Evolutionary conservation across 2,113 vertebrate species (phyloP).

Genomic region (Ictalurus furcatus): DNA sequence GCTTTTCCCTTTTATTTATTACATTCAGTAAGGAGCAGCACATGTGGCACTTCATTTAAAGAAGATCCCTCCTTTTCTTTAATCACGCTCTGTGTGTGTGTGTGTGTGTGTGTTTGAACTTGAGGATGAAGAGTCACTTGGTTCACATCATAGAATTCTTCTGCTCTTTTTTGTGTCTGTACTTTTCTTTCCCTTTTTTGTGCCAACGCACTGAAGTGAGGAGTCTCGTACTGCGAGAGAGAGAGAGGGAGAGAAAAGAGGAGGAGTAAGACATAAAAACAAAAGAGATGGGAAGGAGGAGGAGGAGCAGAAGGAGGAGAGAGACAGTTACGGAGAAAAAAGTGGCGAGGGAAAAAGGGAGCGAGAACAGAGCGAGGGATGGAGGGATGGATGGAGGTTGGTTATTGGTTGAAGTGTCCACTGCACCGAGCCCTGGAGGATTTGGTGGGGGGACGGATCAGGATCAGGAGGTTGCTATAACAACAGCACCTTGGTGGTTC

Average conservation of each 20-base stretch:
- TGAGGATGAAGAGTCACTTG: conserved; percentile 18
- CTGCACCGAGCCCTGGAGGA: conserved; percentile 51
- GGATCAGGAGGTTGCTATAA: conserved; percentile 61
- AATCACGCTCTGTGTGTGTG: neutral
- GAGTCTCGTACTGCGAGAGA: conserved; percentile 21
- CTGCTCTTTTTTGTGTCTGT: conserved; percentile 22
- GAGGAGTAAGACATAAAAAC: conserved; percentile 13
- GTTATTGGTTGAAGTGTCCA: conserved; percentile 60
- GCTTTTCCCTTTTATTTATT: neutral
- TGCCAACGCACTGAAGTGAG: conserved; percentile 32
- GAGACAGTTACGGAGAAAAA: conserved; percentile 7
- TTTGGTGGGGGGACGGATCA: conserved; percentile 48
- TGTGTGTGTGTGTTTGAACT: neutral
- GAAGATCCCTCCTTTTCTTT: neutral
- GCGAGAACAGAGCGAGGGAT: conserved; percentile 41
- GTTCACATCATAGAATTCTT: conserved; percentile 18
- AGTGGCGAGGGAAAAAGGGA: conserved; percentile 5
- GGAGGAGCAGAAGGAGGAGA: conserved; percentile 17
- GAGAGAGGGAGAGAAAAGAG: neutral
- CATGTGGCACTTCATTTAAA: neutral
- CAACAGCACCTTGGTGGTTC: conserved; percentile 58
- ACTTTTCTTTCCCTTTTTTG: conserved; percentile 3
- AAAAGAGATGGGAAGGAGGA: conserved; percentile 19
- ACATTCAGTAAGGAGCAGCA: neutral
- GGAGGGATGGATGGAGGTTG: conserved; percentile 39